These are phyloP conservation scores for Ceraclea dissimilis DNA, from an alignment of 2,888 invertebrate genomes.

Conservation along the genomic window DNA sequence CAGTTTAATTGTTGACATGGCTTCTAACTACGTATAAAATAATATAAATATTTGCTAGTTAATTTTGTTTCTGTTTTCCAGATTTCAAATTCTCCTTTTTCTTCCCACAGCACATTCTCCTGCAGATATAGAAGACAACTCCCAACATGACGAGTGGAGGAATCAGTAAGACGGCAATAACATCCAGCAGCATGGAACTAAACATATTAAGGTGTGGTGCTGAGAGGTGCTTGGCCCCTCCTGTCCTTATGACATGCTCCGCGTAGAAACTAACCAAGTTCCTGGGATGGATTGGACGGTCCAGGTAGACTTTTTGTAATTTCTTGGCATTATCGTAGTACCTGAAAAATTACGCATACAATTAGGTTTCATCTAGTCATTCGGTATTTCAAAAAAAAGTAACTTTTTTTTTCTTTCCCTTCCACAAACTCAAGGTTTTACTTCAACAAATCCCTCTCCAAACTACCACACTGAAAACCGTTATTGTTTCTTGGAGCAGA, in stretches of 20 bases:
- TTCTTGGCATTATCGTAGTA: conserved; percentile 18
- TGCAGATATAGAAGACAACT: neutral
- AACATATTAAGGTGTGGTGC: conserved; percentile 11
- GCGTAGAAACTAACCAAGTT: conserved; percentile 16
- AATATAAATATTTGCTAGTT: no score
- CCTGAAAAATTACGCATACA: conserved; percentile 11
- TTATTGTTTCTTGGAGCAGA: no score
- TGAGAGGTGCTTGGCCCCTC: conserved; percentile 18
- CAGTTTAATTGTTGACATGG: no score
- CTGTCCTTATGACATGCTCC: conserved; percentile 21
- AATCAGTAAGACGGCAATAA: conserved; percentile 8
- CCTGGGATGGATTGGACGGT: conserved; percentile 21
- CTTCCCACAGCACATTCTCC: neutral
- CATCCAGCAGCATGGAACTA: conserved; percentile 19
- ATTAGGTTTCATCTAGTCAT: no score
- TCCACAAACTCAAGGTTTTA: no score
- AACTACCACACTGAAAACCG: no score
- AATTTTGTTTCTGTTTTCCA: no score
- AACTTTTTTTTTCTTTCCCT: no score
- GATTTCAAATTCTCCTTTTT: no score
- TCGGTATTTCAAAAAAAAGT: no score
- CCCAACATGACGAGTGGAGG: conserved; percentile 6
- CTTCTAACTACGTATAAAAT: no score
- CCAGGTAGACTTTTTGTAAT: conserved; percentile 15
- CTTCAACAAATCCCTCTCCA: no score